A percentile compares a stretch with the other conserved stretches of the same genome.
These are phyloP conservation scores for Diarsia brunnea DNA, from an alignment of 2,888 invertebrate species.

Conservation along the genomic window DNA sequence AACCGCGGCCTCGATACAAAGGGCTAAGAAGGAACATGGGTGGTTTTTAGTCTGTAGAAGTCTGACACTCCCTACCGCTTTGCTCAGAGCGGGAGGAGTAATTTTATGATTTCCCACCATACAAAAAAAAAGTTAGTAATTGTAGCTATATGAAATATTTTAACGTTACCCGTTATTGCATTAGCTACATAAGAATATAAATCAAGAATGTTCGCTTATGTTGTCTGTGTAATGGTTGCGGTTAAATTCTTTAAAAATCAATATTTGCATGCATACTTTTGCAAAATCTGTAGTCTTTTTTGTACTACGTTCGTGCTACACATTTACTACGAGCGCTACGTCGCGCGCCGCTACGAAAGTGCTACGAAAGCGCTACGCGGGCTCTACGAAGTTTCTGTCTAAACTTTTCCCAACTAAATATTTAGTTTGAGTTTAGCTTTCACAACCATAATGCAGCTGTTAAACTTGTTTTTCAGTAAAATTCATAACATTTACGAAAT, in stretches of 20 bases:
- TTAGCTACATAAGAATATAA: too few relatives aligned
- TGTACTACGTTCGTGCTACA: slow-evolving; percentile 4
- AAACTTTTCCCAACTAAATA: background rate
- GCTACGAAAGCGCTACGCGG: slow-evolving; percentile 19
- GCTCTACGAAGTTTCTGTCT: background rate
- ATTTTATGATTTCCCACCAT: too few relatives aligned
- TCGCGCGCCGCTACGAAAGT: slow-evolving; percentile 9
- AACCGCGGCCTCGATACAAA: too few relatives aligned
- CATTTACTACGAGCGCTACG: slow-evolving; percentile 8
- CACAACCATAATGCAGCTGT: background rate
- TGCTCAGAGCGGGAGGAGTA: too few relatives aligned
- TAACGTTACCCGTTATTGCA: background rate
- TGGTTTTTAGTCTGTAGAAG: too few relatives aligned
- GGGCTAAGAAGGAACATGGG: too few relatives aligned
- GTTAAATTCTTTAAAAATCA: background rate
- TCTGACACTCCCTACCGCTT: too few relatives aligned
- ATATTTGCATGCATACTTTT: too few relatives aligned
- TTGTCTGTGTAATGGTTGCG: background rate
- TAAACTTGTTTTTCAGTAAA: background rate
- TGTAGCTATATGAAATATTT: background rate
- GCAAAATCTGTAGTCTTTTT: background rate
- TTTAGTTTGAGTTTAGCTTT: background rate
- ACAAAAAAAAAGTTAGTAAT: background rate
- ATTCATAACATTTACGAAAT: background rate
- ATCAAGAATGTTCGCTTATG: background rate